Conservation (phyloP, 2,888 invertebrate species). For the Metacarcinus magister region DNA sequence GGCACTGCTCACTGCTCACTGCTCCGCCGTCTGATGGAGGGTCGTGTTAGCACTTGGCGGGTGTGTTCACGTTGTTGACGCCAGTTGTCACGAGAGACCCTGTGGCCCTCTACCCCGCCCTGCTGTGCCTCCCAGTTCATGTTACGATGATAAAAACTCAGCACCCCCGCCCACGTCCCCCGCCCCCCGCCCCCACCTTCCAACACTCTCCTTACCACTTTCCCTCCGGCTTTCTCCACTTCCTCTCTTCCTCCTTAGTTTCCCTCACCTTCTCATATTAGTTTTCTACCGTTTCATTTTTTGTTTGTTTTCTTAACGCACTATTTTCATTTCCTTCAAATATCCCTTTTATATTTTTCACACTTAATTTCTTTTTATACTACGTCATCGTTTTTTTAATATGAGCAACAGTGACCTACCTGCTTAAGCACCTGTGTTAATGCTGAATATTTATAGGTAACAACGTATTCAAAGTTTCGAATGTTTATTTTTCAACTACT, state of each 20-base stretch:
- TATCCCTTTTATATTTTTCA: neutral
- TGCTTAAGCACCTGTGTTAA: neutral
- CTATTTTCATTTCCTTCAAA: neutral
- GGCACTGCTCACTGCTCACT: neutral
- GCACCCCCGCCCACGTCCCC: neutral
- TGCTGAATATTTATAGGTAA: neutral
- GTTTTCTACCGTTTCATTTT: neutral
- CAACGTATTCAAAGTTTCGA: neutral
- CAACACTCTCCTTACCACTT: neutral
- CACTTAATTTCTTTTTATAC: neutral
- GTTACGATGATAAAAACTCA: slow-evolving; percentile 63
- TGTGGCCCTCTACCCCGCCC: slow-evolving; percentile 17
- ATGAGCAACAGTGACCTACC: neutral
- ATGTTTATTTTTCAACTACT: neutral
- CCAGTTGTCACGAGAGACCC: slow-evolving; percentile 54
- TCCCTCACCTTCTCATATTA: slow-evolving; percentile 3
- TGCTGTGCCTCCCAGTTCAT: slow-evolving; percentile 58
- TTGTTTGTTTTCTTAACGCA: neutral
- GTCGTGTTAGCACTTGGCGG: slow-evolving; percentile 45
- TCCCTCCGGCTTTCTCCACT: slow-evolving; percentile 30
- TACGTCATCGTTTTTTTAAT: neutral
- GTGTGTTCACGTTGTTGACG: slow-evolving; percentile 55
- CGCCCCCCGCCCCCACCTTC: neutral
- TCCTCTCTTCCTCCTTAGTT: neutral
- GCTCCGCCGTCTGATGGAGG: neutral